phyloP scores from a whole-genome alignment of 1,140 invertebrate species.

The Asbolus verrucosus region DNA sequence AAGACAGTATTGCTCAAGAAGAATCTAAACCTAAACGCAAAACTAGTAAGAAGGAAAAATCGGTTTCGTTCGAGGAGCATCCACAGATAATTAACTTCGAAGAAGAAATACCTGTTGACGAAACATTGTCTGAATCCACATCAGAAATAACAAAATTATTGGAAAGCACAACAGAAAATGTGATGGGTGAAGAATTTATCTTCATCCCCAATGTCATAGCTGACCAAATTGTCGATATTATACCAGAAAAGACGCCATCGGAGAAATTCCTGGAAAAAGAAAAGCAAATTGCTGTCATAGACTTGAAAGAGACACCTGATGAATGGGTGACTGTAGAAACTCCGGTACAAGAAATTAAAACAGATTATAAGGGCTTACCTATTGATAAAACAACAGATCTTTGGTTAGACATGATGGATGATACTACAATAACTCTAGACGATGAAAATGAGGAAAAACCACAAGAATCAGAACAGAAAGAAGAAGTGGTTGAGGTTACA shows the following conservation, averaged over 20 bases:
- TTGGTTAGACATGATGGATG: conserved; percentile 2
- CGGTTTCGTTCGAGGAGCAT: conserved; percentile 59
- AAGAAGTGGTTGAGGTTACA: conserved; percentile 22
- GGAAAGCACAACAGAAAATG: conserved; percentile 50
- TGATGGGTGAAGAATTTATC: conserved; percentile 52
- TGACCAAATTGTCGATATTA: background rate
- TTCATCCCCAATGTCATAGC: conserved; percentile 43
- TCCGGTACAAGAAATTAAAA: conserved; percentile 29
- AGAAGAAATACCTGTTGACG: conserved; percentile 38
- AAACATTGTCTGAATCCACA: background rate
- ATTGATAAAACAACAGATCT: conserved; percentile 8
- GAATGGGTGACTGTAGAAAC: conserved; percentile 24
- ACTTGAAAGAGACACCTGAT: no score
- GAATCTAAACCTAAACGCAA: conserved; percentile 28
- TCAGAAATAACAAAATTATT: conserved; percentile 9
- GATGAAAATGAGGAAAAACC: background rate
- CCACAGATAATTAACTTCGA: conserved; percentile 56
- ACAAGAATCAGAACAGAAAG: conserved; percentile 28
- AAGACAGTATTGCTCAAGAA: no score
- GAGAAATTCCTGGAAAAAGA: conserved; percentile 37
- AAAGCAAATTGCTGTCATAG: background rate
- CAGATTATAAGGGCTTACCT: conserved; percentile 26
- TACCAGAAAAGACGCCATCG: background rate
- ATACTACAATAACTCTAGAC: conserved; percentile 11
- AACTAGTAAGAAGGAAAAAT: conserved; percentile 54